Conservation (phyloP, 2,113 vertebrate species). For the Pithys albifrons region DNA sequence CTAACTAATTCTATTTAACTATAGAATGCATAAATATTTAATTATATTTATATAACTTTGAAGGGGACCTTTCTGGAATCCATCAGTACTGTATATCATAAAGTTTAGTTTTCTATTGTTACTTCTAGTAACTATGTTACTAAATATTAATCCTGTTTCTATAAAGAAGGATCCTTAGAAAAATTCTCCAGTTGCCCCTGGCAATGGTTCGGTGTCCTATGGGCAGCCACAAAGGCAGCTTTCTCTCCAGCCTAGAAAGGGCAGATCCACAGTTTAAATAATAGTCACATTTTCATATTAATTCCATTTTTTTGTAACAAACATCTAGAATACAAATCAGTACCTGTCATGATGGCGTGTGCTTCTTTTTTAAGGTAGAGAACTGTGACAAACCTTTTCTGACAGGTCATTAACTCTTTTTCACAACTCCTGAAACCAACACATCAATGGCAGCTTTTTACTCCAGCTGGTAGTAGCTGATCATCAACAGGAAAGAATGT, state of each 20-base stretch:
- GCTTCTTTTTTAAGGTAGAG: not conserved
- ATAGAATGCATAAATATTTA: not conserved
- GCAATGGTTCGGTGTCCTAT: not conserved
- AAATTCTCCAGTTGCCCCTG: not conserved
- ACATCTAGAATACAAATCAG: not conserved
- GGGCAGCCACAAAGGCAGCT: not conserved
- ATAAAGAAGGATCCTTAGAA: not conserved
- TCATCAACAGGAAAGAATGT: not conserved
- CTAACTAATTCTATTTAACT: not conserved
- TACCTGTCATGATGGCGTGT: not conserved
- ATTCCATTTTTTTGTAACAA: not conserved
- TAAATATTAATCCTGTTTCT: not conserved
- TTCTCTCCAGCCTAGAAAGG: not conserved
- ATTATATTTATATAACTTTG: not conserved
- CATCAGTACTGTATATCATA: not conserved
- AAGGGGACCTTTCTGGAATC: not conserved
- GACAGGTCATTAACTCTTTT: not conserved
- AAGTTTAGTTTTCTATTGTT: not conserved
- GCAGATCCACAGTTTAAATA: not conserved
- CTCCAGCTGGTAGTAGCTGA: not conserved
- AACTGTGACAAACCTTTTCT: not conserved
- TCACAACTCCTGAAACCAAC: not conserved
- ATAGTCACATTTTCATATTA: not conserved
- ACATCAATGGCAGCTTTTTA: not conserved
- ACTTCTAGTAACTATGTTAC: not conserved